Evolutionary conservation across 2,113 vertebrate genomes (phyloP), one percentile per base, ranked within the genome.

Genomic region (Hemiscyllium ocellatum): DNA sequence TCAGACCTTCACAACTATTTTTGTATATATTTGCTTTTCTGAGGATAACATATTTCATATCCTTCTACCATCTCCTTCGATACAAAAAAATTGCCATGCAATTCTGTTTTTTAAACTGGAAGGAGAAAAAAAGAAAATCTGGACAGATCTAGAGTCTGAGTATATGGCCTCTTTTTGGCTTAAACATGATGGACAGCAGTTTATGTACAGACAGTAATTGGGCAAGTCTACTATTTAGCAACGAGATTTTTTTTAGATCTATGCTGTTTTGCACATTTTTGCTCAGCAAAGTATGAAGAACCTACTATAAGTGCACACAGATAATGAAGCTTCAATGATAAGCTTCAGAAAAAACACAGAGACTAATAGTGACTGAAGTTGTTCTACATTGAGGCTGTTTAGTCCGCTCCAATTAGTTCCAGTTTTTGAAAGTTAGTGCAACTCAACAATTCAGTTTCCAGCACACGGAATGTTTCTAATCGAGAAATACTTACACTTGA

Each of bases 401-500:
- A 20, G 42, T 1, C n/a, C 61, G 66, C 29, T 37, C 33, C 89
- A 93, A 93, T 6, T 33, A 91, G 15, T 91, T 66, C 89, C 61
- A 66, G 37, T 0, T 4, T 33, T 70, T n/a, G 2, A 24, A 70
- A 61, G 95, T 42, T 78, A 83, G 52, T 76, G 24, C 20, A 2
- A 24, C 0, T 42, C 68, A 42, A 2, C 2, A 68, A 3, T 0
- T 26, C 0, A 20, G 47, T 52, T 66, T 95, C 65, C 95, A 26
- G 70, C 66, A 70, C 2, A 12, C 0, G 80, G 12, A 96, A 85
- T 6, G 78, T n/a, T 17, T 0, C 0, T 12, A 26, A 68, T 6
- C 3, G 0, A 15, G 61, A 89, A 96, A 24, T 86, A 99, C 99
- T 99, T 96, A 99, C 99, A 99, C 97, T 96, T 99, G 98, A 97